These are phyloP conservation scores for Myotis lucifugus DNA, from an alignment of 2,113 vertebrate species.

Conservation along the genomic window DNA sequence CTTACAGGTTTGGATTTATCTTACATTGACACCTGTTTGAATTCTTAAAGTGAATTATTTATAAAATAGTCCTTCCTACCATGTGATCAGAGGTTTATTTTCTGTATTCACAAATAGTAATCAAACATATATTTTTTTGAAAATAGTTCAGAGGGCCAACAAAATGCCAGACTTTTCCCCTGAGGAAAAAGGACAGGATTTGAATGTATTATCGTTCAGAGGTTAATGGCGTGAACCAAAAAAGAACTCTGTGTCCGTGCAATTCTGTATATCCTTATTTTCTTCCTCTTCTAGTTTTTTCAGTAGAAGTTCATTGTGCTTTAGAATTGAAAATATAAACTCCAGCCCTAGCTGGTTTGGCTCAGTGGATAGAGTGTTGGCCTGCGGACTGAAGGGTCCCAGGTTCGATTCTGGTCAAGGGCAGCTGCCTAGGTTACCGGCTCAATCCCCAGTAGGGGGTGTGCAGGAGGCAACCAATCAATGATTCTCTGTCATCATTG, in stretches of 20 bases:
- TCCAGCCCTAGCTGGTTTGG: background rate
- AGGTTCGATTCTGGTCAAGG: no score
- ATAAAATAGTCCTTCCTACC: background rate
- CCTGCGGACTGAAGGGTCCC: no score
- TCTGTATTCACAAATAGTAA: background rate
- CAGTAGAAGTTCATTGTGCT: background rate
- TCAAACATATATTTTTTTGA: constrained; percentile 18
- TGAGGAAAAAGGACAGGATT: constrained; percentile 14
- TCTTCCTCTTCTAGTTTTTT: background rate
- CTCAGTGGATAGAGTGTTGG: no score
- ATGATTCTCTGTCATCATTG: no score
- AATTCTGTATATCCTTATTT: background rate
- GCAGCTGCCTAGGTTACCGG: no score
- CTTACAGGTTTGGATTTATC: background rate
- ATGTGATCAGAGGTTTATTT: constrained; percentile 24
- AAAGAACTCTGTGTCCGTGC: background rate
- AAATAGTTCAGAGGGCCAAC: constrained; percentile 1
- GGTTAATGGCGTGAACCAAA: background rate
- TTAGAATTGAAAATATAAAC: constrained; percentile 15
- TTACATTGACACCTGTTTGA: background rate
- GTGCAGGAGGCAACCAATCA: no score
- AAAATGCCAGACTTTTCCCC: background rate
- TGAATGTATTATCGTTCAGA: background rate
- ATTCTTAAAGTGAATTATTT: constrained; percentile 24
- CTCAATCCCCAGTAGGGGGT: no score